phyloP scores from a whole-genome alignment of 2,797 vertebrate genomes.

The Labroides dimidiatus region DNA sequence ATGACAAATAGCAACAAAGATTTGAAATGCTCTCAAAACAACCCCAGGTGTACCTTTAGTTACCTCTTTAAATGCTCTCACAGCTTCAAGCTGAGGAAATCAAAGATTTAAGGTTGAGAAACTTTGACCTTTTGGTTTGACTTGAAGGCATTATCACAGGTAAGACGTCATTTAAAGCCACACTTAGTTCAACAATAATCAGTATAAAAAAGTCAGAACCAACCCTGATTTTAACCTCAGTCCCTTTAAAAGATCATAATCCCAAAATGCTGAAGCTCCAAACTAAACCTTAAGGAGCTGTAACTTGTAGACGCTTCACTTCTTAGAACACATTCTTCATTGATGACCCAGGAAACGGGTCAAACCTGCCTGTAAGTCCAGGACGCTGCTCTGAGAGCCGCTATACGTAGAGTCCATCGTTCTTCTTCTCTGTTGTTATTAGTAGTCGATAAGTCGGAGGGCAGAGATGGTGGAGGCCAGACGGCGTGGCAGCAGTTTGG shows the following conservation, averaged over 20 bases:
- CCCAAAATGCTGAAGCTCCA: conserved; percentile 4
- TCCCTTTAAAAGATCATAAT: conserved; percentile 11
- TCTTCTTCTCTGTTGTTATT: conserved; percentile 40
- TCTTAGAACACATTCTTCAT: conserved; percentile 25
- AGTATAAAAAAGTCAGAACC: conserved; percentile 34
- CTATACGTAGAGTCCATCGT: conserved; percentile 7
- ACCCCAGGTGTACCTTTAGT: conserved; percentile 25
- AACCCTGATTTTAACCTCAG: conserved; percentile 31
- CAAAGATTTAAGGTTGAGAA: conserved; percentile 16
- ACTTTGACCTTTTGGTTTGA: conserved; percentile 41
- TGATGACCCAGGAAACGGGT: background rate
- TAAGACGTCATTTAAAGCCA: conserved; percentile 32
- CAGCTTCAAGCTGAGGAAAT: conserved; percentile 21
- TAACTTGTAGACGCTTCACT: conserved; percentile 23
- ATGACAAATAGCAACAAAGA: conserved; percentile 28
- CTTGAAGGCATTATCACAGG: conserved; percentile 42
- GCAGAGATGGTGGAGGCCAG: conserved; percentile 85
- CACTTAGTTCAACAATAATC: conserved; percentile 17
- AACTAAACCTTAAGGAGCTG: conserved; percentile 3
- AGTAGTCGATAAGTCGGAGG: conserved; percentile 87
- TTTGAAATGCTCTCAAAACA: conserved; percentile 39
- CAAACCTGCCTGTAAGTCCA: conserved; percentile 3
- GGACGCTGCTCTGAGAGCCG: background rate
- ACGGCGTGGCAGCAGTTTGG: conserved; percentile 89
- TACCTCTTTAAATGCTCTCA: conserved; percentile 7